These are phyloP conservation scores for Drosophila fuyamai DNA, from an alignment of 1,140 invertebrate species.

Conservation along the genomic window DNA sequence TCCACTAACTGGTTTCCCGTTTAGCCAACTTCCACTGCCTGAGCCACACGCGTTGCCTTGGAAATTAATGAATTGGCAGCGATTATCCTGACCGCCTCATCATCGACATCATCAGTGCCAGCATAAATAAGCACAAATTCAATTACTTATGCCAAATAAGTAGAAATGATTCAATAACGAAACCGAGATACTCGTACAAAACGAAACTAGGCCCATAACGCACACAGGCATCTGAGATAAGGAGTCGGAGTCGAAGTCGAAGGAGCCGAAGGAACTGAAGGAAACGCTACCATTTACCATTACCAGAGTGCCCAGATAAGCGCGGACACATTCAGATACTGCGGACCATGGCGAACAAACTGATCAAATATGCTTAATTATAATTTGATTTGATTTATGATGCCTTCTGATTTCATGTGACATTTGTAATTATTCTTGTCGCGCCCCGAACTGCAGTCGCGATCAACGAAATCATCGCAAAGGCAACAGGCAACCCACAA, in stretches of 20 bases:
- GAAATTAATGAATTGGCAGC: conserved; percentile 73
- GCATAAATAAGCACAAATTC: conserved; percentile 76
- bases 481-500: conserved; percentile 28
- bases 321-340: conserved; percentile 33
- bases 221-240: conserved; percentile 57
- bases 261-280: conserved; percentile 16
- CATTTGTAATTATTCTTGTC: conserved; percentile 85
- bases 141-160: conserved; percentile 83
- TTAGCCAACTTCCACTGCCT: conserved; percentile 12
- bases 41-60: conserved; percentile 36
- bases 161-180: conserved; percentile 77
- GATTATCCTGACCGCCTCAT: conserved; percentile 78
- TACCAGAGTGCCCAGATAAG: conserved; percentile 58
- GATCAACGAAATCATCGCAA: conserved; percentile 66
- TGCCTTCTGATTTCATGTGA: conserved; percentile 79
- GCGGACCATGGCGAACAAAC: conserved; percentile 58
- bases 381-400: conserved; percentile 85
- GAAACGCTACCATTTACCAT: conserved; percentile 57
- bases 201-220: conserved; percentile 38
- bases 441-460: conserved; percentile 71
- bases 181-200: conserved; percentile 60
- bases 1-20: neutral
- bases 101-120: conserved; percentile 64
- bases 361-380: conserved; percentile 84
- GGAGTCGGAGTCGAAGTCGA: conserved; percentile 16